Evolutionary conservation across 2,797 vertebrate genomes (phyloP), one percentile per base, ranked within the genome.

Genomic region (Falco biarmicus): DNA sequence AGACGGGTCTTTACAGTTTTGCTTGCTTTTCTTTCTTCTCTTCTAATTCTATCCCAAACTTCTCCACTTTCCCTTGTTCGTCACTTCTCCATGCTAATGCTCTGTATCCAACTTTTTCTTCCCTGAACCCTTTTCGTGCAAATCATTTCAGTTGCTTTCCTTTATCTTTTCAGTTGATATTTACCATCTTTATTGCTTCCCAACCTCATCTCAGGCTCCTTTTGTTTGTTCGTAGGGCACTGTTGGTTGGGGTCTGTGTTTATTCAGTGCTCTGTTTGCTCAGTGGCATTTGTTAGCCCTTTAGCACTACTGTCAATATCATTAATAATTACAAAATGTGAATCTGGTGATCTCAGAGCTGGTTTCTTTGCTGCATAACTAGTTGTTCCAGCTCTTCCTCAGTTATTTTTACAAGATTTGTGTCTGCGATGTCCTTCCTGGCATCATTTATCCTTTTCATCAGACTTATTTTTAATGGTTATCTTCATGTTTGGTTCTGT

Each of bases 291-390:
- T 95, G 87, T 93, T 90, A 90, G 89, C 70, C 96, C 80, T 96
- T 95, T 90, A 95, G 91, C 82, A 43, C 91, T 81, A 16, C 85
- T 93, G 93, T 96, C 95, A 91, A 93, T 95, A 90, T 89, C 91
- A 93, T 97, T 96, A 94, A 95, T 96, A 96, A 96, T 96, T 94
- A 63, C 68, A 76, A 85, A 89, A 78, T 41, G 39, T 71, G 60
- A 69, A 89, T 54, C 53, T 24, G 29, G 37, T 87, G 63, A 83
- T 84, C 75, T 96, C 43, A 1, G 70, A 92, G 89, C 45, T 74
- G 31, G 25, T 89, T 90, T 93, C 61, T 29, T 13, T 80, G 29
- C 45, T 75, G 71, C 60, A 60, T 68, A 89, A 51, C 57, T 84
- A 22, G 65, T 65, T 86, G 65, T 65, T 86, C 50, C 81, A 83